Conservation (phyloP, 2,888 invertebrate genomes). For the Strigamia crassipes region DNA sequence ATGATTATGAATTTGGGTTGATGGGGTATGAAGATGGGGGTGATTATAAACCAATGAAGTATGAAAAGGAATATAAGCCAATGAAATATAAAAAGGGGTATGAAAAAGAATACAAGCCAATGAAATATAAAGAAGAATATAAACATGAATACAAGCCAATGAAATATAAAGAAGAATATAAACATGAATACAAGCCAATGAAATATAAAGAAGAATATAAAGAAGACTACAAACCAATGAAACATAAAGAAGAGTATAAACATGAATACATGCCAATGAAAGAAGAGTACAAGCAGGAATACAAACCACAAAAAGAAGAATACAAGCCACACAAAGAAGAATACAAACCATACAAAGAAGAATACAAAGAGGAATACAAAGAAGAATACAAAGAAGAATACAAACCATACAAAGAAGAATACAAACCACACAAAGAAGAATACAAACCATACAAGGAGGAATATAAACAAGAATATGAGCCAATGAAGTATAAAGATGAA, state of each 20-base stretch:
- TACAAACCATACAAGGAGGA: not conserved
- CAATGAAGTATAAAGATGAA: slow-evolving; percentile 7
- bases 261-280: slow-evolving; percentile 32
- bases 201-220: slow-evolving; percentile 19
- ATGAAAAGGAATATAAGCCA: slow-evolving; percentile 39
- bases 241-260: slow-evolving; percentile 41
- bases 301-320: slow-evolving; percentile 22
- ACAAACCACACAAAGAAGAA: not conserved
- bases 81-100: not conserved
- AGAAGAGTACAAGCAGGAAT: not conserved
- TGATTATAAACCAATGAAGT: not conserved
- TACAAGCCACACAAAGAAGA: slow-evolving; percentile 13
- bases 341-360: slow-evolving; percentile 41
- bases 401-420: slow-evolving; percentile 44
- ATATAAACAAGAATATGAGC: not conserved
- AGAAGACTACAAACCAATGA: slow-evolving; percentile 12
- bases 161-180: slow-evolving; percentile 38
- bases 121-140: not conserved
- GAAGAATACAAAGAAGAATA: not conserved
- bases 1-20: not conserved
- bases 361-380: too few species aligned
- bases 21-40: too few species aligned
- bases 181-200: slow-evolving; percentile 35
- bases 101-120: slow-evolving; percentile 20
- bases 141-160: not conserved